Evolutionary conservation across 2,888 invertebrate species (phyloP).

Genomic region (Elegia similella): DNA sequence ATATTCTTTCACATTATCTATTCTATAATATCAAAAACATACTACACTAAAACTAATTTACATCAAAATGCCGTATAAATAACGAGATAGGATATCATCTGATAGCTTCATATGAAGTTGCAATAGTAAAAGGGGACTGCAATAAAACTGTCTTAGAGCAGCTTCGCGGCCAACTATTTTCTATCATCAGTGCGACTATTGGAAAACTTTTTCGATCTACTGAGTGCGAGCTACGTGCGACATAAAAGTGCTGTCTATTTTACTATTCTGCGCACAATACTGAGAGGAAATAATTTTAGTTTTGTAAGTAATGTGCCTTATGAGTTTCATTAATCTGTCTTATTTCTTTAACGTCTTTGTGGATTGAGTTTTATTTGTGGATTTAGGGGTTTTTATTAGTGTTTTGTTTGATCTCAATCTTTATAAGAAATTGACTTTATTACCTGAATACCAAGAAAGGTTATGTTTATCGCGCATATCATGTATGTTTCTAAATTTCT

Average conservation of each 20-base stretch:
- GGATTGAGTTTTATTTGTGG: neutral
- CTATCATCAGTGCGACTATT: slow-evolving; percentile 71
- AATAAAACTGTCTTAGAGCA: slow-evolving; percentile 53
- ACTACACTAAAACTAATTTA: neutral
- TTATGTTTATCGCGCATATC: too few species aligned
- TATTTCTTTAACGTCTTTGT: neutral
- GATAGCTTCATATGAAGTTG: slow-evolving; percentile 24
- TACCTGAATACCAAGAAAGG: too few species aligned
- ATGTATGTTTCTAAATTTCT: too few species aligned
- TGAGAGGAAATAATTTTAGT: slow-evolving; percentile 55
- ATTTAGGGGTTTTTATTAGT: too few species aligned
- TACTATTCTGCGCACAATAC: slow-evolving; percentile 65
- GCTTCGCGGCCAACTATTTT: slow-evolving; percentile 52
- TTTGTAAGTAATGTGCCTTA: slow-evolving; percentile 10
- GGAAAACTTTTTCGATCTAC: slow-evolving; percentile 77
- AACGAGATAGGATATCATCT: neutral
- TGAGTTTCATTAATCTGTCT: slow-evolving; percentile 6
- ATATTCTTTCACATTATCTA: too few species aligned
- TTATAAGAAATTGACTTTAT: too few species aligned
- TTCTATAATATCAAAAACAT: too few species aligned
- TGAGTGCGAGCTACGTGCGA: slow-evolving; percentile 66
- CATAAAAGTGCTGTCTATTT: slow-evolving; percentile 61
- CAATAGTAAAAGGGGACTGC: slow-evolving; percentile 41
- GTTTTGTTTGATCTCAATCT: too few species aligned
- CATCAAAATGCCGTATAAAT: neutral